Evolutionary conservation across 1,140 invertebrate species (phyloP), one percentile per base, ranked within the genome.

Genomic region (Sesamia nonagrioides): DNA sequence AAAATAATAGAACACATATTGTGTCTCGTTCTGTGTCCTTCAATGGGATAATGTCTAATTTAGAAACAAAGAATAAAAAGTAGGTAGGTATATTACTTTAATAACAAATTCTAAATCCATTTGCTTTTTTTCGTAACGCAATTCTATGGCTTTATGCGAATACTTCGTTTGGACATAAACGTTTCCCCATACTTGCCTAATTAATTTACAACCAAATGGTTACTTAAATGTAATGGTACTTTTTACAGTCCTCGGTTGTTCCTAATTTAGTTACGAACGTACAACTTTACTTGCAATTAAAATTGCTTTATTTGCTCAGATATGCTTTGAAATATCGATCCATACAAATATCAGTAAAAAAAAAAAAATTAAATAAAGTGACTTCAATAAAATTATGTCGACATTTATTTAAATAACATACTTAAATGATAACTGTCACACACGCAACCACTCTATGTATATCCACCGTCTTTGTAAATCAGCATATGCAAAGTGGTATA

Each of bases 401-500:
- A 63, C 37, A 69, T 9, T 42, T 40, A 21, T 76, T 71, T 42
- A 54, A 52, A 71, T 77, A 81, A 78, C 87, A 85, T 71, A 88
- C 79, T 73, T 71, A 81, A 85, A 58, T 45, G 45, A 73, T 50
- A 18, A 42, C 56, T 79, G 77, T 73, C 84, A 78, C 82, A 89
- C 79, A 69, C 80, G 77, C 77, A 84, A 77, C 87, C 66, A 66
- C 92, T 92, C 88, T 54, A 61, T 84, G 79, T 42, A 86, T 84
- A 72, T 86, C 87, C 82, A 74, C 73, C 85, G 84, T 92, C 90
- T 95, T 95, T 95, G 94, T 95, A 95, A 95, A 95, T 95, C 95
- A 95, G 95, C 95, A 95, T 95, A 95, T 95, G 95, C 94, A 95
- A 95, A 95, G 94, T 95, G 94, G 95, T 94, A 92, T 92, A 93